Evolutionary conservation across 2,888 invertebrate species (phyloP), one percentile per base, ranked within the genome.

Genomic region (Heliconius erato): DNA sequence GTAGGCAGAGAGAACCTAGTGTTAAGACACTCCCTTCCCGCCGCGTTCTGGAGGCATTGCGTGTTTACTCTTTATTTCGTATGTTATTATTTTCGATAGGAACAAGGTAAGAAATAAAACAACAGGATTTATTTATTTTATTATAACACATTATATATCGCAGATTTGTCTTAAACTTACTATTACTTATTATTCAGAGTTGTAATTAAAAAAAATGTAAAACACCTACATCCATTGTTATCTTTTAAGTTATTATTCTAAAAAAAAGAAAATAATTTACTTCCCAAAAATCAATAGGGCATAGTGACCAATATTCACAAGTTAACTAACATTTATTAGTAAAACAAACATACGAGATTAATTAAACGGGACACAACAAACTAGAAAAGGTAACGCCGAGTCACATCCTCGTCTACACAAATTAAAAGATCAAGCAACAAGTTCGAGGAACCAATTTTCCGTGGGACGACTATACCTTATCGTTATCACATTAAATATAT

Each of bases 401-500:
- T 71, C 71, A 44, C 71, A 44, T 71, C 71, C 71, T 71, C 71
- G 40, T 71, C 40, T 71, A 71, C 40, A 40, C 40, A 71, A 71
- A 71, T 71, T 71, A 40, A 71, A 71, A n/a, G 40, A 72, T 72
- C 71, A 72, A 71, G 40, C n/a, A 35, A 71, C 74, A 76, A 59
- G 59, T 76, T 76, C 35, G 59, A n/a, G 44, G 32, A 76, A 76
- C 76, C 76, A 32, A 63, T 35, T 67, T 12, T 67, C 67, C 9
- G n/a, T 78, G 40, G 19, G 26, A 19, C 26, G 26, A 65, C 67
- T 44, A 40, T 44, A 44, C 54, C 74, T 74, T 74, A 78, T 63
- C 67, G 19, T 78, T 78, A 78, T 78, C 44, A 65, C 67, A 67
- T 78, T 67, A 78, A 67, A 2, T 63, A 72, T 72, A 72, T 72